These are phyloP conservation scores for Antennarius striatus DNA, from an alignment of 2,113 vertebrate species.

Conservation along the genomic window DNA sequence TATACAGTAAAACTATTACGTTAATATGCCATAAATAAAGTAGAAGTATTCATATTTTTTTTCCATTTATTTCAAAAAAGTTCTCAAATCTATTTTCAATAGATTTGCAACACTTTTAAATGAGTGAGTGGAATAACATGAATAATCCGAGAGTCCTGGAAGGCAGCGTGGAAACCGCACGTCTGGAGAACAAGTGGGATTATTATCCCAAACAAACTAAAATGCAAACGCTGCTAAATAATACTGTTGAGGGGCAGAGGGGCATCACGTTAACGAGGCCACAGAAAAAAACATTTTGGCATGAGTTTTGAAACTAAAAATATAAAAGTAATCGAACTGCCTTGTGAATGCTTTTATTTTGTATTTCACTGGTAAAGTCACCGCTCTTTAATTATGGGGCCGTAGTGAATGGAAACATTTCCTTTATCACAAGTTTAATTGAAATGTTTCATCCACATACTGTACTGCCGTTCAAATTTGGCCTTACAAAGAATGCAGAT, in stretches of 20 bases:
- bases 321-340: neutral
- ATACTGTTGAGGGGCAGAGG: neutral
- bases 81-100: neutral
- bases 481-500: too few relatives aligned
- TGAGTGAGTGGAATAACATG: too few relatives aligned
- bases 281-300: neutral
- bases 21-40: neutral
- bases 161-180: conserved; percentile 22
- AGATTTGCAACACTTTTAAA: neutral
- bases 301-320: neutral
- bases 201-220: neutral
- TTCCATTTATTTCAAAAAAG: neutral
- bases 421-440: neutral
- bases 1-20: neutral
- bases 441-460: neutral
- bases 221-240: conserved; percentile 1
- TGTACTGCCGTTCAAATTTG: neutral
- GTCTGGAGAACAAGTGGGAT: conserved; percentile 6
- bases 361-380: conserved; percentile 22
- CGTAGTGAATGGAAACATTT: neutral
- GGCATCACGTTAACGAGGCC: neutral
- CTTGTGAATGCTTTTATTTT: neutral
- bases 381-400: conserved; percentile 17
- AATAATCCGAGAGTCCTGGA: conserved; percentile 4
- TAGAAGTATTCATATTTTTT: neutral